A percentile compares a stretch with the other conserved stretches of the same genome.
phyloP scores from a whole-genome alignment of 2,113 vertebrate species.

The Pyxicephalus adspersus region DNA sequence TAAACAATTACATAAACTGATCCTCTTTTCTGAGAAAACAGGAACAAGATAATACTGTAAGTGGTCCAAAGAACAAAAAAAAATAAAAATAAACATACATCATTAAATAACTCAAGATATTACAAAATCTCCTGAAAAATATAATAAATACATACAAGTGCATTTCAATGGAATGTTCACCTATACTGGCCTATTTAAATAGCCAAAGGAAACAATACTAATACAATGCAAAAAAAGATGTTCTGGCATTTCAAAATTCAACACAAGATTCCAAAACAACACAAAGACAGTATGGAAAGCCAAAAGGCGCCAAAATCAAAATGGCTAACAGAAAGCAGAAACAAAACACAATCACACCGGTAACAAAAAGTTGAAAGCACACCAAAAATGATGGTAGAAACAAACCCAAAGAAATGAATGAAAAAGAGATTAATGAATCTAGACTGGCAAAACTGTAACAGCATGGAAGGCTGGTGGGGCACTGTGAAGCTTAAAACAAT shows the following conservation, averaged over 20 bases:
- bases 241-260: neutral
- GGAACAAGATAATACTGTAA: neutral
- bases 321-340: neutral
- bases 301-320: neutral
- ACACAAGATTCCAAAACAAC: neutral
- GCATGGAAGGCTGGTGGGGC: too few species aligned
- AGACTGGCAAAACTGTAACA: too few species aligned
- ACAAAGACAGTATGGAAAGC: neutral
- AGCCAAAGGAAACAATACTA: neutral
- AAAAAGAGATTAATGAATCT: too few species aligned
- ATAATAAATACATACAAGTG: slow-evolving; percentile 30
- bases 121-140: neutral
- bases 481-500: too few species aligned
- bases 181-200: neutral
- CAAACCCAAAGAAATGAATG: too few species aligned
- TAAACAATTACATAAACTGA: neutral
- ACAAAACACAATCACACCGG: slow-evolving; percentile 52
- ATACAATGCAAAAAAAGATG: slow-evolving; percentile 19
- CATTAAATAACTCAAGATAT: slow-evolving; percentile 12
- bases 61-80: neutral
- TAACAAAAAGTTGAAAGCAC: too few species aligned
- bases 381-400: too few species aligned
- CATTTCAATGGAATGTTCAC: slow-evolving; percentile 3
- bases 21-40: neutral
- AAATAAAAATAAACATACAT: slow-evolving; percentile 3